Evolutionary conservation across 1,140 invertebrate genomes (phyloP), one percentile per base, ranked within the genome.

Genomic region (Agrilus planipennis): DNA sequence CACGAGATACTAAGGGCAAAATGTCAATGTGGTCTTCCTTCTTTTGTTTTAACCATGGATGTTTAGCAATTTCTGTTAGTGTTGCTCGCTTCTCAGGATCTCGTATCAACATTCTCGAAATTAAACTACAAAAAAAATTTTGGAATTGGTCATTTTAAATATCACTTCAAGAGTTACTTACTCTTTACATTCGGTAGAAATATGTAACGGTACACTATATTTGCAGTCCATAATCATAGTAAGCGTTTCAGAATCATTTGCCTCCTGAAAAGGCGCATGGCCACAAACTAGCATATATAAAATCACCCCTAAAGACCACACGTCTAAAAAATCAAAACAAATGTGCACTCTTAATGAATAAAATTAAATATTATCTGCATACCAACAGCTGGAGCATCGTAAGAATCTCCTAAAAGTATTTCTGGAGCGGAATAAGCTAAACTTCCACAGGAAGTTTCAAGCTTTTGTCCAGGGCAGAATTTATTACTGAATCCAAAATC

Each of bases 151-250:
- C 12, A 17, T 47, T 37, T 18, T 36, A 32, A 23, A 17, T 34
- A 27, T n/a, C 7, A 19, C 12, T 10, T 11, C 11, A 22, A 42
- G 17, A 20, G 25, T 27, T 16, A 55, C 54, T 60, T 63, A 88
- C 83, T 75, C 77, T 68, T 79, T 79, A 63, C 93, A 97, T 41
- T 76, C 75, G 15, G 73, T 67, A n/a, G 89, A 90, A 18, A 99
- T 79, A 63, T 93, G 82, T 18, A 73, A 59, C 39, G 94, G 92
- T 53, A 97, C 82, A 34, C 82, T 82, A 61, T 97, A 99, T 74
- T 95, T 96, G 70, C 93, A 97, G 62, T 99, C 95, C 87, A 99
- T 94, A 46, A 99, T 99, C 89, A 95, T 97, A 2, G 92, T 98
- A 11, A 99, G 67, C 1, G 95, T 99, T 73, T 99, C 95, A 57